Base-by-base conservation (phyloP, 37 sponge, comb jelly and placozoan genomes). In the Cliona cf. orientalis region DNA sequence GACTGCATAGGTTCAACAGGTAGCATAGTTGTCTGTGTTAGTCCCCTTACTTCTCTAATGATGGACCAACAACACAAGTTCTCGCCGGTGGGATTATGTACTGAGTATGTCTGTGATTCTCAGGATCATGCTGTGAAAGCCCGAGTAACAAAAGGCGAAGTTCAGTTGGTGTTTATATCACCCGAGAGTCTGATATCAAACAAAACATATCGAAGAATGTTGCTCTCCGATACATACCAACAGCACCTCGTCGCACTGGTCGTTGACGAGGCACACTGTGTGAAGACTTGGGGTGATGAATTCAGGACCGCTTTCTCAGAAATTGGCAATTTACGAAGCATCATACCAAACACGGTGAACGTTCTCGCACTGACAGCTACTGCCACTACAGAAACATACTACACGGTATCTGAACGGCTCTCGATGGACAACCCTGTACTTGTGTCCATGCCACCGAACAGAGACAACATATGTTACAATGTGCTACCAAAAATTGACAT, bases 211-310 rank as follows among this genome's bases (percentile, higher is more conserved):
- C 31, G 71, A 71, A 75, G 59, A 37, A 74, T 74, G 74, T 58
- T 74, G 9, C 58, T 56, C 38, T 56, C 74, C 3, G 5, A 58
- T 34, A 6, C 9, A 12, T 74, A 74, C 58, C 29, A 33, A 56
- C 38, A 74, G 35, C 53, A 74, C 3, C 67, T 73, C 28, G 74
- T 74, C 21, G 78, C 40, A 22, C 40, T 86, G 39, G 86, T 78
- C 9, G 79, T 86, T 29, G 86, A 86, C 60, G 80, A 79, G 45
- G 86, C 74, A 3, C 86, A 86, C 59, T 79, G 80, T 79, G 86
- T 86, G 21, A 86, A 86, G 40, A 68, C 59, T 3, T 87, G 88
- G 88, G 85, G 85, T 33, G 85, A 64, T 56, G 41, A 84, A 46
- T 84, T 84, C 62, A 0, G 77, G 36, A 44, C 60, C 28, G 85